These are phyloP conservation scores for Parambassis ranga DNA, from an alignment of 2,797 vertebrate species.

Conservation along the genomic window DNA sequence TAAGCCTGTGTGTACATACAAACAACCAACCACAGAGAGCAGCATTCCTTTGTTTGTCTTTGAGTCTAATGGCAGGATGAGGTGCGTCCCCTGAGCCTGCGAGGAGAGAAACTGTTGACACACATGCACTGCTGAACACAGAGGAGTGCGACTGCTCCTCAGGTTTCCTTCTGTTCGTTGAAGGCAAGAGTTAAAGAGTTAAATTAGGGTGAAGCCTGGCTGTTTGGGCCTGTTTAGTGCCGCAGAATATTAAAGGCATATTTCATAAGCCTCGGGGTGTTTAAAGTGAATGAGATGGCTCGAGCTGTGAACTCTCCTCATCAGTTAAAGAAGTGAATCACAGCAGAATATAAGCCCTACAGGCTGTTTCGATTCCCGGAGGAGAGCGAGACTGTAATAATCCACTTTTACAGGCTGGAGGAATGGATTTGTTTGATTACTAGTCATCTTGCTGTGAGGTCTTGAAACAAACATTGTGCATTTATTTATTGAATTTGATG, in stretches of 20 bases:
- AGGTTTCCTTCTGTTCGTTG: constrained; percentile 55
- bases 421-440: not conserved
- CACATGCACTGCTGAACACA: constrained; percentile 42
- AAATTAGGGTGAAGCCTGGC: constrained; percentile 4
- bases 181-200: constrained; percentile 36
- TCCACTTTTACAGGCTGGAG: not conserved
- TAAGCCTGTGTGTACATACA: constrained; percentile 4
- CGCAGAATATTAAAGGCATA: constrained; percentile 13
- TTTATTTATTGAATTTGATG: not conserved
- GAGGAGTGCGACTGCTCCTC: constrained; percentile 50
- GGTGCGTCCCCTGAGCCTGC: constrained; percentile 51
- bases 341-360: not conserved
- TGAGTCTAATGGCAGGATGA: constrained; percentile 64
- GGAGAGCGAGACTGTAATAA: constrained; percentile 2
- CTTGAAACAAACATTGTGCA: not conserved
- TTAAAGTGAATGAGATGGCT: constrained; percentile 14
- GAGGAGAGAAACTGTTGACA: constrained; percentile 55
- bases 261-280: constrained; percentile 19
- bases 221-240: constrained; percentile 29
- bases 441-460: not conserved
- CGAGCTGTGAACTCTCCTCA: not conserved
- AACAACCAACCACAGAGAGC: constrained; percentile 29
- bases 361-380: constrained; percentile 11
- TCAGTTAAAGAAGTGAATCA: constrained; percentile 11
- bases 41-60: constrained; percentile 61